Evolutionary conservation across 2,797 vertebrate genomes (phyloP), one percentile per base, ranked within the genome.

Genomic region (Coilia nasus): DNA sequence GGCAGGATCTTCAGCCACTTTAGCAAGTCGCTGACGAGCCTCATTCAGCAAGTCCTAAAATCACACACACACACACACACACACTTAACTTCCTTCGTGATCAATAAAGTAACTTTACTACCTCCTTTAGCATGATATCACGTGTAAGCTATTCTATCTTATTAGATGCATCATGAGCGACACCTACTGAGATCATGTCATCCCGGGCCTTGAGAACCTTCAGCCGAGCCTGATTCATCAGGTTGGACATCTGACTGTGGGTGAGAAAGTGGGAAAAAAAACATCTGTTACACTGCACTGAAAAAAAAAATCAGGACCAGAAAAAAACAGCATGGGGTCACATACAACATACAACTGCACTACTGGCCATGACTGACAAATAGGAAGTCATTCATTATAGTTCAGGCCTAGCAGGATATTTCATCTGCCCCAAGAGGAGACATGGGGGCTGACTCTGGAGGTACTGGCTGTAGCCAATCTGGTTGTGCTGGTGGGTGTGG

Each of bases 191-290:
- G 89, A 99, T 98, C 93, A 99, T 98, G 89, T 99, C 98, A 89
- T 99, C 98, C 1, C 98, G 96, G 17, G 98, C 98, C 94, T 97
- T 98, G 87, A 99, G 96, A 6, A 99, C 98, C 94, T 98, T 99
- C 90, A 99, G 95, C 44, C 98, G 96, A 81, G 98, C 98, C 94
- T 99, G 98, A 93, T 99, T 99, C 98, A 99, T 98, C 94, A 99
- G 93, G 93, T 99, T 99, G 54, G 98, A 99, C 98, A 99, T 99
- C 89, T 99, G 97, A 92, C 98, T 99, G 93, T 88, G n/a, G 46
- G 85, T 17, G 1, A 81, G 82, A 89, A 86, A 44, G 71, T 41
- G 35, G 35, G 71, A 25, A 92, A 15, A 47, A 17, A 83, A 17
- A 83, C 44, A 89, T 83, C 91, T 85, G 56, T 21, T 83, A 62